A percentile compares a stretch with the other conserved stretches of the same genome.
These are phyloP conservation scores for Microctonus brassicae DNA, from an alignment of 2,888 invertebrate species.

Conservation along the genomic window DNA sequence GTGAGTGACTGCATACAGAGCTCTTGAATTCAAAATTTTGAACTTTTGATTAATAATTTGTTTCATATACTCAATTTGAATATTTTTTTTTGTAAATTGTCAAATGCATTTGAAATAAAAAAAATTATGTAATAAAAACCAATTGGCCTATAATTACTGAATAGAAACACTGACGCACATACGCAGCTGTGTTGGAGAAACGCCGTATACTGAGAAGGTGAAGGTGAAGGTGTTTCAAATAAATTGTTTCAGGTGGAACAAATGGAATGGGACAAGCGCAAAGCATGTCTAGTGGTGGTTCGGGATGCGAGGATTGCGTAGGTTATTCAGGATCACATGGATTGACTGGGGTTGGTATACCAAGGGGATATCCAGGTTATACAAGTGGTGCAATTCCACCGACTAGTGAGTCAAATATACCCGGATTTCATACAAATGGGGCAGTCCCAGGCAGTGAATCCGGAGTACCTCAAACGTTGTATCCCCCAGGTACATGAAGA, in stretches of 20 bases:
- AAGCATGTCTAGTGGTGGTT: conserved; percentile 82
- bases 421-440: conserved; percentile 36
- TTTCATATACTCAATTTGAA: neutral
- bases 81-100: neutral
- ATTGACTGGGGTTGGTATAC: conserved; percentile 35
- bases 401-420: too few species aligned
- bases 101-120: neutral
- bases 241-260: conserved; percentile 75
- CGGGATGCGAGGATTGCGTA: conserved; percentile 78
- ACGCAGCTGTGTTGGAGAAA: neutral
- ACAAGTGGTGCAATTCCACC: conserved; percentile 28
- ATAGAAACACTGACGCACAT: neutral
- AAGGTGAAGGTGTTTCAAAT: neutral
- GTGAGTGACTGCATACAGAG: conserved; percentile 71
- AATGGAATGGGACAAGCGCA: conserved; percentile 92
- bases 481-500: conserved; percentile 40
- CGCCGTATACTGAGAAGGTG: neutral
- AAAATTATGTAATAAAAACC: neutral
- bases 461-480: neutral
- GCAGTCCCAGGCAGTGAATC: conserved; percentile 10
- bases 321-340: conserved; percentile 55
- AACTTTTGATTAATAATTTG: neutral
- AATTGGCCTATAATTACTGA: neutral
- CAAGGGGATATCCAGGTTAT: too few species aligned
- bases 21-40: neutral